Evolutionary conservation across 2,888 invertebrate species (phyloP).

Genomic region (Cremastinae sp.): DNA sequence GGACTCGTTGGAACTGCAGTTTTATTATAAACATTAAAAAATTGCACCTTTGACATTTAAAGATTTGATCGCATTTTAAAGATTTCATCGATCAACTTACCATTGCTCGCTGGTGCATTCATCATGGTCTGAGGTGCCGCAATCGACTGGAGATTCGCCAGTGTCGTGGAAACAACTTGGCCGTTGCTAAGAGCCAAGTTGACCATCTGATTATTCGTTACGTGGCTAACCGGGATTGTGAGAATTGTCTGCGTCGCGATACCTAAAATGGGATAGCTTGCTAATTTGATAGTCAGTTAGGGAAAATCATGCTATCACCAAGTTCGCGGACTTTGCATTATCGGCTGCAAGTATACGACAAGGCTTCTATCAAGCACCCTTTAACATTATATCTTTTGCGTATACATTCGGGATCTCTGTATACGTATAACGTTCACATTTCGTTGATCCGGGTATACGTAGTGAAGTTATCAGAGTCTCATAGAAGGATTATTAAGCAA

Average conservation of each 20-base stretch:
- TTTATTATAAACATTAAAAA: slow-evolving; percentile 48
- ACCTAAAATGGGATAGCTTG: slow-evolving; percentile 82
- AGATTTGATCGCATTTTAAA: background rate
- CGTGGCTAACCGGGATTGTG: slow-evolving; percentile 96
- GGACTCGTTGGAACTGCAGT: slow-evolving; percentile 84
- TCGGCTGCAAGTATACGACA: slow-evolving; percentile 22
- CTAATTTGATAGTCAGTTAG: too few species aligned
- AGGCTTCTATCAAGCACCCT: slow-evolving; percentile 45
- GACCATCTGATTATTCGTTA: slow-evolving; percentile 88
- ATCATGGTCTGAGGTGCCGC: slow-evolving; percentile 87
- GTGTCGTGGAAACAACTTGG: slow-evolving; percentile 91
- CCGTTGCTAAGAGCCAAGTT: slow-evolving; percentile 92
- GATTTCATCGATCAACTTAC: slow-evolving; percentile 70
- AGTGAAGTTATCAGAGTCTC: slow-evolving; percentile 79
- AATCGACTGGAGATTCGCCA: slow-evolving; percentile 90
- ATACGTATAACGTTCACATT: slow-evolving; percentile 59
- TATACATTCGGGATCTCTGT: slow-evolving; percentile 30
- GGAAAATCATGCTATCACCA: background rate
- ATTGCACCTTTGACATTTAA: background rate
- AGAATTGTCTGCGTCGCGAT: slow-evolving; percentile 97
- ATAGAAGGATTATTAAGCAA: slow-evolving; percentile 79
- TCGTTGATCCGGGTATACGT: slow-evolving; percentile 63
- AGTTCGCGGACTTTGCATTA: slow-evolving; percentile 24
- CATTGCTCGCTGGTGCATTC: slow-evolving; percentile 81
- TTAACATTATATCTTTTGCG: slow-evolving; percentile 11